A percentile compares a stretch with the other conserved stretches of the same genome.
These are phyloP conservation scores for Lasius fuliginosus DNA, from an alignment of 2,888 invertebrate species.

Conservation along the genomic window DNA sequence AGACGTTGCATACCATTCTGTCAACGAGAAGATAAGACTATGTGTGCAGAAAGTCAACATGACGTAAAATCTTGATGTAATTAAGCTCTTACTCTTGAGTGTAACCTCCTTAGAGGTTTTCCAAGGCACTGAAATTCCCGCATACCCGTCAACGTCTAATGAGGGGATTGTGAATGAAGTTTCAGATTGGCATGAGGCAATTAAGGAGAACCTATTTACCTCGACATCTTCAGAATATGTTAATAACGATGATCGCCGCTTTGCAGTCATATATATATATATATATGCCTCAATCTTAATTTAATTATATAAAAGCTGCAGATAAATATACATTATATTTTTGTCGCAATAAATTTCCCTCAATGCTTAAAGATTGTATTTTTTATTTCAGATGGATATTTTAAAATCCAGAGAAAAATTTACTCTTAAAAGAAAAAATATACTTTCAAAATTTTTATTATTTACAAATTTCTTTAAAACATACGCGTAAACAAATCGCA, in stretches of 20 bases:
- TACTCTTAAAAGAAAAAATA: not conserved
- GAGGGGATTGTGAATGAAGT: constrained; percentile 80
- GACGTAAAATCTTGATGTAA: constrained; percentile 74
- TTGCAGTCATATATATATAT: too few relatives aligned
- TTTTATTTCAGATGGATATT: not conserved
- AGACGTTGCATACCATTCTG: not conserved
- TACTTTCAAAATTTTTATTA: not conserved
- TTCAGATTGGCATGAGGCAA: constrained; percentile 71
- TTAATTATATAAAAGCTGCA: not conserved
- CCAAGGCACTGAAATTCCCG: constrained; percentile 81
- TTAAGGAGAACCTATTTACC: constrained; percentile 66
- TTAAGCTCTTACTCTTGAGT: constrained; percentile 76
- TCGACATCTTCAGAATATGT: constrained; percentile 52
- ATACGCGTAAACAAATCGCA: not conserved
- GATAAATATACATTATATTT: not conserved
- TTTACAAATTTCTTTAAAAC: not conserved
- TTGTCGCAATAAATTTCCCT: not conserved
- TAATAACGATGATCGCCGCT: not conserved
- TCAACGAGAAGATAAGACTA: not conserved
- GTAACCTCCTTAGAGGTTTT: constrained; percentile 82
- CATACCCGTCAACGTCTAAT: constrained; percentile 82
- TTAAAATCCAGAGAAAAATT: not conserved
- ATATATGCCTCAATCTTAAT: constrained; percentile 11
- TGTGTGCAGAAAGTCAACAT: constrained; percentile 49
- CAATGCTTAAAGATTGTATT: not conserved